Base-by-base conservation (phyloP, 2,113 vertebrate species). In the Ellobius talpinus region DNA sequence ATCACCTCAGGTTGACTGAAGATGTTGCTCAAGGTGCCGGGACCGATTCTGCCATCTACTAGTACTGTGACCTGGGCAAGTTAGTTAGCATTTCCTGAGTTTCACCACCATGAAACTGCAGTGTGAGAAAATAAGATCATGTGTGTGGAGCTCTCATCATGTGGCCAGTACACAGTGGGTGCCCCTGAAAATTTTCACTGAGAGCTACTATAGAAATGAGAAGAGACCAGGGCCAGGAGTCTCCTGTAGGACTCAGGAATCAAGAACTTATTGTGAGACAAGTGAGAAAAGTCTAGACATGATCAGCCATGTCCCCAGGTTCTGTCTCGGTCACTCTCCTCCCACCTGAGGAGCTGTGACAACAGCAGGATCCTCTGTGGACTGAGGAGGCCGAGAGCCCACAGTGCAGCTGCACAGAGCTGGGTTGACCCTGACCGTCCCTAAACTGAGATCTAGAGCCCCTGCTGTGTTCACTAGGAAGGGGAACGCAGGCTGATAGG, bases 241-340 rank as follows among this genome's bases (percentile, higher is more conserved):
- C 45, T 50, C 24, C 33, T 58, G 16, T 16, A 79, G 7, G 19
- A 86, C 45, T 31, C 63, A 23, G 50, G 12, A 55, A 26, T 24
- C 36, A 42, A 47, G 23, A 58, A 36, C 16, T 61, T 63, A 10
- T 29, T 93, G 61, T 45, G 55, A 47, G 42, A 42, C 45, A 55
- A 24, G 5, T 68, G 31, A 72, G 7, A 29, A 66, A 58, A 90
- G 1, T 5, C 2, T 6, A 14, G n/a, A 65, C 0, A 1, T 9
- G 11, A 14, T 10, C 9, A 33, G 16, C 19, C 1, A 3, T 77
- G 14, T n/a, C 76, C 61, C 9, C 42, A 36, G 21, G 13, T 36
- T 52, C 52, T 39, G 66, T 13, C 66, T 89, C 19, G 10, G 16
- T 23, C 23, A 42, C 47, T 50, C 23, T 29, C 65, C 45, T 55